Base-by-base conservation (phyloP, 2,113 vertebrate species). In the Chloroceryle aenea region DNA sequence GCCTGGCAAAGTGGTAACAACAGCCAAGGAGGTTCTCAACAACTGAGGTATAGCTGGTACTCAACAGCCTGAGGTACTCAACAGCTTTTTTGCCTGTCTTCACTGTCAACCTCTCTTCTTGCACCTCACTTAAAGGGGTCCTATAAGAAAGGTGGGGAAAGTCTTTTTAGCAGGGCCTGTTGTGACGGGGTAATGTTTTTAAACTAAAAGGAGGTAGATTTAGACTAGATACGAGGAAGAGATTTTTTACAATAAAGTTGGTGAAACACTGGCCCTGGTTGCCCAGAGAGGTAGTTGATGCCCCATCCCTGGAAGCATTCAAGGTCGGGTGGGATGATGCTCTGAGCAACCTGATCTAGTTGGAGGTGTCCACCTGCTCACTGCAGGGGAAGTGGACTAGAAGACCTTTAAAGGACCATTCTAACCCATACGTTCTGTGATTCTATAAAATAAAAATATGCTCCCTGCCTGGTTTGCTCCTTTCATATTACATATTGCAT, bases 381-480 rank as follows among this genome's bases (percentile, higher is more conserved):
- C 30, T 56, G 55, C 55, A 56, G 55, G 16, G 30, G 18, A 30
- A 7, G 30, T 56, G 30, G 18, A 56, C 55, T 56, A 56, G 55
- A n/a, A 20, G 30, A n/a, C 32, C 55, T 56, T 32, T n/a, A 19
- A 56, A 56, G 30, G 11, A n/a, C 30, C 55, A 30, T 56, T 12
- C 30, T 30, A n/a, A 21, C 30, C 55, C 30, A 56, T 21, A 19
- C 30, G 20, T n/a, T n/a, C 55, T 56, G 20, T 32, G 55, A 55
- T 53, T 29, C 52, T 53, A 17, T 27, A 14, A 56, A 56, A 50
- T 17, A 7, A 32, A 56, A 73, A 47, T 0, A 3, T 18, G 10
- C 15, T 69, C 43, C 27, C 8, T 15, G 7, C 0, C 0, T 15
- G 43, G 3, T 36, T 69, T 3, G 0, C 27, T 52, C 18, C 42